Conservation (phyloP, 2,888 invertebrate genomes). For the Euplagia quadripunctaria region DNA sequence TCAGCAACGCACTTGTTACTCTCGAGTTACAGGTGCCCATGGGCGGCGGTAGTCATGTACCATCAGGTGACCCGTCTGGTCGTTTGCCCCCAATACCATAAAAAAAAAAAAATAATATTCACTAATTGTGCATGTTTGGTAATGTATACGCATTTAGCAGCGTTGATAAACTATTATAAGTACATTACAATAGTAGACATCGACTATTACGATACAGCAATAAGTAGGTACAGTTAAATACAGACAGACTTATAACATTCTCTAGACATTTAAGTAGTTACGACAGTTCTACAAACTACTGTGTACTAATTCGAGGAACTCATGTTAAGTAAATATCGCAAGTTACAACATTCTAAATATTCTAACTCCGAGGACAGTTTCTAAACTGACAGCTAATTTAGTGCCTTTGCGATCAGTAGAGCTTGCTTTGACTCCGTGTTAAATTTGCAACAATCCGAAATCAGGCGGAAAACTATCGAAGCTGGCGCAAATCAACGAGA, state of each 20-base stretch:
- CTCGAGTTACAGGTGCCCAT: too few relatives aligned
- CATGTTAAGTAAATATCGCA: slow-evolving; percentile 24
- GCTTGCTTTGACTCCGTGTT: slow-evolving; percentile 73
- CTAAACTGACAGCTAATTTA: slow-evolving; percentile 66
- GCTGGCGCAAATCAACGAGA: slow-evolving; percentile 71
- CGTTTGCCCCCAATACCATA: too few relatives aligned
- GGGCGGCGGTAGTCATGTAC: too few relatives aligned
- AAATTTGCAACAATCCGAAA: slow-evolving; percentile 80
- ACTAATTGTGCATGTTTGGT: too few relatives aligned
- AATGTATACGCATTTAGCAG: not conserved
- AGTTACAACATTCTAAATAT: slow-evolving; percentile 49
- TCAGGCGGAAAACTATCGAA: slow-evolving; percentile 79
- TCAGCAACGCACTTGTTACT: too few relatives aligned
- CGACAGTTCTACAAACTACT: slow-evolving; percentile 25
- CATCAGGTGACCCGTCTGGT: too few relatives aligned
- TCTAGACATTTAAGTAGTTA: slow-evolving; percentile 9
- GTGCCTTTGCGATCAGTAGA: slow-evolving; percentile 71
- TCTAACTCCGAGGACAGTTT: slow-evolving; percentile 56
- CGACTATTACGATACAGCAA: not conserved
- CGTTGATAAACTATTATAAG: not conserved
- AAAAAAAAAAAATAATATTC: too few relatives aligned
- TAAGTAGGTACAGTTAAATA: not conserved
- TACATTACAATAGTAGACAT: not conserved
- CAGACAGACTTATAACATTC: not conserved
- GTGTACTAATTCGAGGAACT: slow-evolving; percentile 28